Base-by-base conservation (phyloP, 2,797 vertebrate genomes). In the Amniataba percoides region DNA sequence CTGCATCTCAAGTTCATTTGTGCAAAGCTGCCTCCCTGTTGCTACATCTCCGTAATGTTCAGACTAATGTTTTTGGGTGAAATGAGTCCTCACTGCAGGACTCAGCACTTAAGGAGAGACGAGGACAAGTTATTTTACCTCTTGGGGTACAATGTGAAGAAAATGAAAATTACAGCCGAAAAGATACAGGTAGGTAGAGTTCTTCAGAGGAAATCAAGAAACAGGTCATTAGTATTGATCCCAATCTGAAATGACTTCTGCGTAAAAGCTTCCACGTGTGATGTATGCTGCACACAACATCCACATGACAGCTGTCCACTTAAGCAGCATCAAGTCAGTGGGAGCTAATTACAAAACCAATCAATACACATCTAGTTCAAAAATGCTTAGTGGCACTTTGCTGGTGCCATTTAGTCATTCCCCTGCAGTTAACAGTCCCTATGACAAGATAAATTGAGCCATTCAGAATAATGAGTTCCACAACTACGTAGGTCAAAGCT, bases 401-500 rank as follows among this genome's bases (percentile, higher is more conserved):
- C 58, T 18, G 57, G 13, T 68, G 67, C 46, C 21, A 48, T 74
- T 80, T 42, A 78, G 56, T 62, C 43, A 15, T 78, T 77, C 49
- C 45, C 5, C 69, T 23, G 59, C 31, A 68, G 69, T 74, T 65
- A 83, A 67, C 67, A 70, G 67, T 43, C 74, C 52, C 64, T 46
- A 23, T 42, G 71, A 80, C 84, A 71, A 76, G 83, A 84, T 74
- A 80, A 85, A 86, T 82, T 64, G 80, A 85, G 72, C 71, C 66
- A 61, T 85, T 87, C 60, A 59, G 62, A 81, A 64, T 85, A 88
- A 88, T 81, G 68, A 84, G 73, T 51, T 74, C 77, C 80, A 82
- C 66, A 64, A 81, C 66, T 61, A 67, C n/a, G 25, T 40, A 65
- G 80, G 84, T 89, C 78, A 92, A 88, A 77, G 80, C 86, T 86